Base-by-base conservation (phyloP, 1,140 invertebrate species). In the Potamilus streckersoni region DNA sequence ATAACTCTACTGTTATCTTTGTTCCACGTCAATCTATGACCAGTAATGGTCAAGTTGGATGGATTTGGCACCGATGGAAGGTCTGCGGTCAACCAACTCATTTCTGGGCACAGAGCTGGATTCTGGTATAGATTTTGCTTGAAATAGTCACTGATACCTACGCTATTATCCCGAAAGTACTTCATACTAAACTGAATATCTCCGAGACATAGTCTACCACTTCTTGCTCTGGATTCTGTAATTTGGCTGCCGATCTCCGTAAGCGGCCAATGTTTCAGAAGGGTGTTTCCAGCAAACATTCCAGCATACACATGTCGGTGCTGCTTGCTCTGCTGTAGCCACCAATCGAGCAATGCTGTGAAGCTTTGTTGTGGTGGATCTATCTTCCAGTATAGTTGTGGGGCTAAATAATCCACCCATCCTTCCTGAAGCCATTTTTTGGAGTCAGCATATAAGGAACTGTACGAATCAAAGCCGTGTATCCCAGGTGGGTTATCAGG, bases 331-430 rank as follows among this genome's bases (percentile, higher is more conserved):
- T 86, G 84, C 23, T 83, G 56, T 17, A 82, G 66, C 88, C 88
- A 89, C 87, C 87, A 89, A 60, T 85, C 81, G 12, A 87, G 69
- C 6, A 89, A 76, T 38, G 74, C 79, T 0, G 85, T 80, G 72
- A 84, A 89, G 65, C 85, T 87, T 73, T 88, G 87, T 55, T 80
- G 79, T 0, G 83, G 80, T 16, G 85, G 82, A 76, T 85, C 85
- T 60, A 89, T 86, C 68, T 74, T 55, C 87, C 87, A 89, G 76
- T 89, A 89, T 14, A 89, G 78, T 74, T 89, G 88, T 8, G 88
- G 88, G 1, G 83, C 71, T 4, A 89, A 63, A 69, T 85, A 87
- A 73, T 89, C 88, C 38, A 89, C 69, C 87, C 87, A 89, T 2
- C 86, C 87, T 23, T 85, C 71, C 20, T 79, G n/a, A 12, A 88